These are phyloP conservation scores for Halocynthia roretzi DNA, from an alignment of 23 tunicate species.

Conservation along the genomic window DNA sequence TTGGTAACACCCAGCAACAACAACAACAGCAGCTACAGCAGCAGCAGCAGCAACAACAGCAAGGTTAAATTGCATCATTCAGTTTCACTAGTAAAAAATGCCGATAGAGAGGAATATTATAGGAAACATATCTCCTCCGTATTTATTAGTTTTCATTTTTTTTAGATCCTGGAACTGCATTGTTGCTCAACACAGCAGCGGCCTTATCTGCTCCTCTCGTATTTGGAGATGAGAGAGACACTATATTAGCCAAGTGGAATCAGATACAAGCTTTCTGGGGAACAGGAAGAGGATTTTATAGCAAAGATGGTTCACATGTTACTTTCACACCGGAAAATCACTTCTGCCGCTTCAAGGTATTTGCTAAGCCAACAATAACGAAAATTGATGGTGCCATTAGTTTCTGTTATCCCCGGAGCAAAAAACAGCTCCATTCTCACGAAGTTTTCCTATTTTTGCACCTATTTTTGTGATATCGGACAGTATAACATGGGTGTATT, in stretches of 20 bases:
- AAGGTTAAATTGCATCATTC: neutral
- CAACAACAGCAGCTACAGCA: slow-evolving; percentile 15
- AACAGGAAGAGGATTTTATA: slow-evolving; percentile 78
- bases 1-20: slow-evolving; percentile 17
- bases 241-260: slow-evolving; percentile 84
- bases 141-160: neutral
- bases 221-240: slow-evolving; percentile 90
- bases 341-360: slow-evolving; percentile 89
- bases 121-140: slow-evolving; percentile 7
- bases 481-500: no score
- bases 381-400: no score
- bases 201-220: slow-evolving; percentile 88
- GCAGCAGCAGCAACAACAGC: neutral
- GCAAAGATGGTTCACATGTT: slow-evolving; percentile 69
- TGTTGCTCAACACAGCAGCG: slow-evolving; percentile 63
- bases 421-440: no score
- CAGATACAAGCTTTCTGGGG: slow-evolving; percentile 99
- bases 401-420: no score
- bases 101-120: slow-evolving; percentile 14
- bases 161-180: slow-evolving; percentile 19
- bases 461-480: no score
- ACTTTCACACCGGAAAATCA: slow-evolving; percentile 78
- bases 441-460: no score
- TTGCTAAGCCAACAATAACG: no score
- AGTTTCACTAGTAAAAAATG: neutral